Conservation (phyloP, 2,113 vertebrate genomes). For the Hymenochirus boettgeri region DNA sequence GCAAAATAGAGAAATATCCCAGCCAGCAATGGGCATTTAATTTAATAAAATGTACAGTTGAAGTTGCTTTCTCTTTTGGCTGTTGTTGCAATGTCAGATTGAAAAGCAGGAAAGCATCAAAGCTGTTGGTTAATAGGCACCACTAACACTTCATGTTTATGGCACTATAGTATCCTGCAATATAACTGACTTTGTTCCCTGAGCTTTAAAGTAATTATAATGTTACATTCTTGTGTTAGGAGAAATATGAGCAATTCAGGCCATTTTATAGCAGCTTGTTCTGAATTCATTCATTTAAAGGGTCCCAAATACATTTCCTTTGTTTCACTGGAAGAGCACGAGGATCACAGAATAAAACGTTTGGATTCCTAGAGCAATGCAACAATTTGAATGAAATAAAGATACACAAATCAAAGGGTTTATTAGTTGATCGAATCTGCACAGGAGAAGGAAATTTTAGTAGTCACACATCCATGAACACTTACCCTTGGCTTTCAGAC, state of each 20-base stretch:
- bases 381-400: background rate
- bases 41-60: background rate
- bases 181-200: conserved; percentile 13
- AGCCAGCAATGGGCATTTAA: background rate
- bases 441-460: conserved; percentile 28
- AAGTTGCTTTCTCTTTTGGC: background rate
- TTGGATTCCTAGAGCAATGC: background rate
- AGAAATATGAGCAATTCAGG: conserved; percentile 4
- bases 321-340: background rate
- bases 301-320: background rate
- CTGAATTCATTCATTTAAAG: background rate
- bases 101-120: background rate
- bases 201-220: conserved; percentile 8
- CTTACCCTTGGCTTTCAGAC: conserved; percentile 47
- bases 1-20: too few relatives aligned
- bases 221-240: conserved; percentile 3
- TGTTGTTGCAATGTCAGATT: background rate
- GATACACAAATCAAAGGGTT: conserved; percentile 20
- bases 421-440: conserved; percentile 30
- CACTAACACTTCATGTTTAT: conserved; percentile 15
- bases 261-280: conserved; percentile 1
- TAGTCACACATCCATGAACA: background rate
- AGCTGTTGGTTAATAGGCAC: background rate
- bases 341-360: background rate
- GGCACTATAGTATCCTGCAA: conserved; percentile 7